Evolutionary conservation across 2,113 vertebrate species (phyloP), one percentile per base, ranked within the genome.

Genomic region (Chionomys nivalis): DNA sequence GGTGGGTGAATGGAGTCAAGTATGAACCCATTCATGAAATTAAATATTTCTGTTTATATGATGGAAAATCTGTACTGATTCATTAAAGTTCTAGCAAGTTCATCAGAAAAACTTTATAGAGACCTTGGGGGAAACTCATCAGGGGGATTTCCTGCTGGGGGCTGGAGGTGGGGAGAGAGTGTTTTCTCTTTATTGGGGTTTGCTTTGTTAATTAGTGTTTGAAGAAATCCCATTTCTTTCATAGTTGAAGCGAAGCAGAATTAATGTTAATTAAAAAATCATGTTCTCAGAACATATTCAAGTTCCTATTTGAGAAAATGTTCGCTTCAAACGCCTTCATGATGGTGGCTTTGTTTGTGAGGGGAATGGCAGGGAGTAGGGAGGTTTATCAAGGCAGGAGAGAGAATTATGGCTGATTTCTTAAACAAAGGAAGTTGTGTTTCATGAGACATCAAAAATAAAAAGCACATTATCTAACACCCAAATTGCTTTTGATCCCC

Each of bases 21-120:
- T 42, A 85, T 0, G 31, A 42, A 89, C 36, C 68, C 47, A 90
- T 94, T 95, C 89, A 91, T 97, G 94, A 98, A 98, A 98, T 98
- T 98, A 98, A 98, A 98, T 98, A 98, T 98, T 96, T 94, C 97
- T 97, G 98, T 98, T 98, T 99, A 97, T 95, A 98, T 98, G 89
- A 92, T 98, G 97, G 98, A 98, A 98, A 98, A 98, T 98, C 98
- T 97, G 97, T 95, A 96, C 97, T 97, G 98, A 98, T 98, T 98
- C 98, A 98, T 98, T 98, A 98, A 97, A 66, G 0, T 89, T 97
- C 86, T 91, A 97, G 97, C 93, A 97, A 98, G 97, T 98, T 98
- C 98, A 98, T 98, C 98, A 98, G 98, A 97, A 98, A 98, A 97
- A 98, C 95, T 98, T 99, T 98, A 98, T 96, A 97, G 98, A 97